Percentiles rank a stretch among this genome's conserved stretches.
Evolutionary conservation across 2,888 invertebrate species (phyloP).

Genomic region (Rotaria socialis): DNA sequence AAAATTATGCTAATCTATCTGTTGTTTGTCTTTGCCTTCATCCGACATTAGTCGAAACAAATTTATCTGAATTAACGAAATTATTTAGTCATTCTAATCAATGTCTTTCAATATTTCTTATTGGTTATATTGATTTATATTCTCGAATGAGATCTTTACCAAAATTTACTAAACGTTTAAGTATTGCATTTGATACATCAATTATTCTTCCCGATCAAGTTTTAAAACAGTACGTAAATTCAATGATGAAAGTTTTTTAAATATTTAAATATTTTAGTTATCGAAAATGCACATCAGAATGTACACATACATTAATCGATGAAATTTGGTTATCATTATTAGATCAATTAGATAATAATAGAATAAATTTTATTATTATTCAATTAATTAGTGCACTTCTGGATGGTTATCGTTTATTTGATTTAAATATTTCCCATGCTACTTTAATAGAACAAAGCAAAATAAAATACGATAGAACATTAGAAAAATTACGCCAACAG

Average conservation of each 20-base stretch:
- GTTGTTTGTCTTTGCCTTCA: not conserved
- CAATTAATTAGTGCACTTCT: not conserved
- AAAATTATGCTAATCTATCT: not conserved
- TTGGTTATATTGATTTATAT: slow-evolving; percentile 20
- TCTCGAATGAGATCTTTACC: not conserved
- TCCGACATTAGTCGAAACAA: slow-evolving; percentile 29
- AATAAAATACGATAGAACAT: slow-evolving; percentile 13
- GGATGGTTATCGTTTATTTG: slow-evolving; percentile 3
- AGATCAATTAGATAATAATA: not conserved
- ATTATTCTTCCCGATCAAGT: not conserved
- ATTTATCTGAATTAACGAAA: not conserved
- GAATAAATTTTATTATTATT: not conserved
- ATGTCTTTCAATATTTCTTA: slow-evolving; percentile 1
- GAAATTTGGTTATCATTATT: slow-evolving; percentile 32
- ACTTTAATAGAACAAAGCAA: not conserved
- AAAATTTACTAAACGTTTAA: slow-evolving; percentile 19
- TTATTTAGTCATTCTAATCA: not conserved
- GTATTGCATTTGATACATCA: not conserved
- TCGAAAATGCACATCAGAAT: not conserved
- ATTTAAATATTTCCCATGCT: not conserved
- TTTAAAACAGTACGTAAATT: not conserved
- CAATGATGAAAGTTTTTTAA: too few relatives aligned
- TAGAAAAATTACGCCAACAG: not conserved
- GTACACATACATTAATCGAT: slow-evolving; percentile 6
- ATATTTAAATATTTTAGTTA: not conserved